Evolutionary conservation across 2,113 vertebrate species (phyloP), one percentile per base, ranked within the genome.

Genomic region (Rhineura floridana): DNA sequence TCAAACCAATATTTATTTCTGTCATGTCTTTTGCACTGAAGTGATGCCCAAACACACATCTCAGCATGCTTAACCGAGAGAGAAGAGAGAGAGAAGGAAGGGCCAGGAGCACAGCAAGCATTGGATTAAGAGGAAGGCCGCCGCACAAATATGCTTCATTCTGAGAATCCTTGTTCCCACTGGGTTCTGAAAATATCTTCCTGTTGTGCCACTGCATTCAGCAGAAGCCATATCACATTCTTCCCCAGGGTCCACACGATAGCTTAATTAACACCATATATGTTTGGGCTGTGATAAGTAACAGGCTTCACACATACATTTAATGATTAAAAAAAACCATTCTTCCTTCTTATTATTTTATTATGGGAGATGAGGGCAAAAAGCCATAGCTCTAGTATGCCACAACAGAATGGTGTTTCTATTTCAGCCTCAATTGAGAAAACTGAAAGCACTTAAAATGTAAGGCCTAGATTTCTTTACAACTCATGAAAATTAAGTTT

Each of bases 401-500:
- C 36, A 11, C 25, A 17, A 10, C 23, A 87, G 46, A 73, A 28
- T 36, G 44, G 21, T 90, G 88, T 73, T 46, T 36, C 5, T 11
- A 76, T 80, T 30, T 88, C 48, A 76, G 84, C 55, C 44, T 36
- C 62, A 42, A 52, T 50, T 78, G 42, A 70, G 86, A 91, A 89
- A 90, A 84, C 2, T 0, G n/a, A 91, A 92, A 86, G 69, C 0
- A 3, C 1, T 21, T 15, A 73, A 91, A 12, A 90, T 80, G 65
- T 69, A 87, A 52, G 44, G 87, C 33, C 83, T 87, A 75, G 36
- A 87, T 85, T 46, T 87, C 11, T 78, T 88, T 73, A 79, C 79
- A 55, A 65, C 25, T 59, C 50, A 65, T 46, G 69, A 94, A 91
- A 33, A 87, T 0, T 1, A 44, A 76, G 2, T 44, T 67, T 21